Evolutionary conservation across 2,113 vertebrate genomes (phyloP), one percentile per base, ranked within the genome.

Genomic region (Proteles cristata): DNA sequence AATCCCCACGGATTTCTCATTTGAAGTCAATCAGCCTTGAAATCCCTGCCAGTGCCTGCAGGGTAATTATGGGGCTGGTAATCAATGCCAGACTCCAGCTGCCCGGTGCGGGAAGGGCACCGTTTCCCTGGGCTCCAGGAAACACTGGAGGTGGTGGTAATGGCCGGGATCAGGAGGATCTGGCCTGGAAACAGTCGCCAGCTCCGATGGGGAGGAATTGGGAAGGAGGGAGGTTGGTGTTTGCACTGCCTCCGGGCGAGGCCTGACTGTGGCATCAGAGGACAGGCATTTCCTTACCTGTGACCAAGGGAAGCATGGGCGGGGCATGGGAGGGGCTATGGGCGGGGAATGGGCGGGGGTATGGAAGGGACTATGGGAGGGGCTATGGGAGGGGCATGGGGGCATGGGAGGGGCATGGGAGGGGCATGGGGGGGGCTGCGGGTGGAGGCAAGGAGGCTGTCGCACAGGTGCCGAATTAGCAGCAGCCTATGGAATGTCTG

Each of bases 11-110:
- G 98, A 98, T 98, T 98, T 98, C 98, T 99, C 98, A 98, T 99
- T 99, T 98, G 98, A 97, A 98, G 97, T 98, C 98, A 98, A 96
- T 98, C 98, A 98, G 97, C 97, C 98, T 98, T 98, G 98, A 98
- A 99, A 98, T 98, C 96, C 95, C 97, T 19, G 92, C 95, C 61
- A 73, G 97, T 94, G 89, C 86, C 98, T 97, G 98, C 92, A 92
- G 88, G 96, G 98, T 96, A 98, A 98, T 98, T 98, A 97, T 77
- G 87, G 97, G 98, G 95, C 82, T 77, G 43, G 96, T 98, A 98
- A 99, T 99, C 98, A 95, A 99, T 98, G 98, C 53, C 80, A 93
- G 96, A 84, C 79, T 83, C 96, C 48, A 55, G 91, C 94, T 92
- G 83, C 94, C 92, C 80, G 33, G 92, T 92, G 92, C 68, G 69